Conservation (phyloP, 2,888 invertebrate genomes). For the Altica lythri region DNA sequence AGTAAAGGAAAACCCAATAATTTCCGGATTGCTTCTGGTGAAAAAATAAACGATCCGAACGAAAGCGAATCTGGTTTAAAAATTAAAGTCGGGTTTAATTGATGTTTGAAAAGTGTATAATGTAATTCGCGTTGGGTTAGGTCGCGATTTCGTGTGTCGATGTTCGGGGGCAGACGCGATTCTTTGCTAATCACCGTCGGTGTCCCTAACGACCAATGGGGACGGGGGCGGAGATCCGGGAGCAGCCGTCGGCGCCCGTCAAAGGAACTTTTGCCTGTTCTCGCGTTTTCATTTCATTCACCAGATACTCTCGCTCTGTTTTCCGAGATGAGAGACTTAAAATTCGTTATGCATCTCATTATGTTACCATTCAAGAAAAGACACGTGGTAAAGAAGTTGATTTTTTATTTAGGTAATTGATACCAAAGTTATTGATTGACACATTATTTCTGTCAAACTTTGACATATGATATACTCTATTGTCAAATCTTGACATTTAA, state of each 20-base stretch:
- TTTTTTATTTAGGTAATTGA: too few species aligned
- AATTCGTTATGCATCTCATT: too few species aligned
- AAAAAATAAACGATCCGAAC: constrained; percentile 17
- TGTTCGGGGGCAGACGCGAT: constrained; percentile 28
- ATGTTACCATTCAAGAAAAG: too few species aligned
- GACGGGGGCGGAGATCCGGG: constrained; percentile 37
- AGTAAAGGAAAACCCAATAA: too few species aligned
- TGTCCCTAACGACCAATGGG: constrained; percentile 44
- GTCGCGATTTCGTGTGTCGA: constrained; percentile 41
- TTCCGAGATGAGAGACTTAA: not conserved
- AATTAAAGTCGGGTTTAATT: constrained; percentile 41
- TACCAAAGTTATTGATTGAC: too few species aligned
- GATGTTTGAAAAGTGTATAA: constrained; percentile 46
- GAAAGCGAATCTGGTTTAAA: constrained; percentile 20
- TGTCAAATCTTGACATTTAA: too few species aligned
- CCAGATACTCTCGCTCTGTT: constrained; percentile 4
- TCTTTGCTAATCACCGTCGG: constrained; percentile 43
- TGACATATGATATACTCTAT: too few species aligned
- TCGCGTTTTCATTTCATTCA: constrained; percentile 15
- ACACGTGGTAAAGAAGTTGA: too few species aligned
- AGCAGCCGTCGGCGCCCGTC: constrained; percentile 17
- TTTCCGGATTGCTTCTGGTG: constrained; percentile 21
- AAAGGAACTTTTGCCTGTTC: constrained; percentile 11
- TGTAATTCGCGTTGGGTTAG: constrained; percentile 48
- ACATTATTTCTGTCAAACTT: too few species aligned